Evolutionary conservation across 1,140 invertebrate genomes (phyloP), one percentile per base, ranked within the genome.

Genomic region (Hycleus cichorii): DNA sequence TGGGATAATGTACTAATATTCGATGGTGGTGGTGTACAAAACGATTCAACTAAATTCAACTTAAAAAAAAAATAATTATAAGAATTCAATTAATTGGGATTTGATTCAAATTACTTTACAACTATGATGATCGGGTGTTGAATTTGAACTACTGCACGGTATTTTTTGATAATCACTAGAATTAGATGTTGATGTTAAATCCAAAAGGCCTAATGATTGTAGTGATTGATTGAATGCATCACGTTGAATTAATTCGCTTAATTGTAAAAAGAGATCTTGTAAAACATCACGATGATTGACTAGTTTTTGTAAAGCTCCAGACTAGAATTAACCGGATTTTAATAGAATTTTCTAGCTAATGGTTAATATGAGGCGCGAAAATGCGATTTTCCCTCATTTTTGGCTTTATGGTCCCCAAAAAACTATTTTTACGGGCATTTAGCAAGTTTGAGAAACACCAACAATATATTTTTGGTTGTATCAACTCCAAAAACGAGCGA

Each of bases 161-260:
- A 51, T 52, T 57, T 58, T 58, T 40, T 58, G 60, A 25, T 52
- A 53, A 39, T 64, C 53, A 39, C 47, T 45, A 4, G 57, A 49
- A 47, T 59, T 24, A 25, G 62, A 39, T n/a, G 47, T 58, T 42
- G 48, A 42, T 12, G 62, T 64, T 3, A 56, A 42, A 49, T 79
- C 75, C 47, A 82, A 62, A 5, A 85, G 67, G 4, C 79, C 79
- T 11, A 85, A 68, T 51, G 75, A 75, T 1, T 78, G 69, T 8
- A 85, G 62, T 7, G 80, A 78, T 60, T 78, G 74, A 8, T 77
- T 80, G 61, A 86, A 85, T 62, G 81, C 76, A 52, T 83, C 81
- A 40, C 81, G 76, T 49, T 81, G 78, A 7, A 85, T 80, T 27
- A 85, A 68, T 51, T 81, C 74, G 56, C 79, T 78, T 4, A 81